Evolutionary conservation across 2,888 invertebrate genomes (phyloP), one percentile per base, ranked within the genome.

Genomic region (Drosophila maculinotata): DNA sequence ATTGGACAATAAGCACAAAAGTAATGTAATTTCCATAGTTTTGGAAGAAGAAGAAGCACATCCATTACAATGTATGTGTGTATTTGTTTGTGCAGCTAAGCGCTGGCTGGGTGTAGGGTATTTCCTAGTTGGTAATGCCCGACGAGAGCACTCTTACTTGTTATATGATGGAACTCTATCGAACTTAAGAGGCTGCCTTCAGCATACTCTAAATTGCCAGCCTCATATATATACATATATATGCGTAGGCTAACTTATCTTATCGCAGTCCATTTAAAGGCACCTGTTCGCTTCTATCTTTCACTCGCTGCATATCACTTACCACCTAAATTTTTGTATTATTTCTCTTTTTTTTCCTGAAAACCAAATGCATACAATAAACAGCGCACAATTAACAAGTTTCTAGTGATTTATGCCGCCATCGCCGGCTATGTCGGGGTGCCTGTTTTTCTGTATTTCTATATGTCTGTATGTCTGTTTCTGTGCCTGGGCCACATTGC

Each of bases 351-450:
- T 23, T 58, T 69, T 60, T 49, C 60, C 45, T 26, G 53, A 82
- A 81, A 79, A 57, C 62, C 66, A 74, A 85, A 85, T 76, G 86
- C 83, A 74, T 72, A 74, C 72, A 85, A 76, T 79, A 85, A 81
- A 76, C 79, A 79, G 80, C 83, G 73, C 67, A 84, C 87, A 86
- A 83, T 83, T 83, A 83, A 83, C 87, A 83, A 87, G 81, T 83
- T 83, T 38, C 79, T 60, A 79, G 74, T 84, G 82, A 87, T 84
- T 83, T 83, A 86, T 84, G 79, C 76, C 79, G 82, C 60, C 83
- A 41, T 65, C 64, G 73, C 42, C 58, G 49, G 56, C 17, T 49
- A 26, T 41, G 41, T 58, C 42, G 59, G 56, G 47, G 15, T 56
- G 79, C 52, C 44, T 66, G 54, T 49, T 35, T n/a, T 6, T 33